Evolutionary conservation across 2,888 invertebrate species (phyloP).

Genomic region (Synanthedon tipuliformis): DNA sequence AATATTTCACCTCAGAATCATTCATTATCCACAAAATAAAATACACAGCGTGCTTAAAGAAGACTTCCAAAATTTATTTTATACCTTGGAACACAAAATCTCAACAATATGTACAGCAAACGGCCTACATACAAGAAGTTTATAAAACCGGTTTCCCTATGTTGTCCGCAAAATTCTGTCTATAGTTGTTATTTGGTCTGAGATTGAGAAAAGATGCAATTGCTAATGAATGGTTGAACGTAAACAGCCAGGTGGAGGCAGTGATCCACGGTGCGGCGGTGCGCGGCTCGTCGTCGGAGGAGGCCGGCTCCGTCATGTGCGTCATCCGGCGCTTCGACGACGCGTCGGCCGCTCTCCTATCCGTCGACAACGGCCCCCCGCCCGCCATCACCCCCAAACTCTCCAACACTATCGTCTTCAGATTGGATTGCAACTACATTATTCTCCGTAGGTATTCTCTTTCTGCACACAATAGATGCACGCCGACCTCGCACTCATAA

Average conservation of each 20-base stretch:
- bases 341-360: constrained; percentile 68
- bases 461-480: neutral
- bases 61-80: too few species aligned
- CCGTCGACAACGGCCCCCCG: constrained; percentile 62
- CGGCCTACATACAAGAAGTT: too few species aligned
- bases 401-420: constrained; percentile 91
- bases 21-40: too few species aligned
- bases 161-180: too few species aligned
- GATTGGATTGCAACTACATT: constrained; percentile 86
- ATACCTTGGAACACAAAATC: too few species aligned
- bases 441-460: constrained; percentile 73
- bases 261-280: constrained; percentile 75
- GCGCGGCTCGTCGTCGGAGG: constrained; percentile 69
- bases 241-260: constrained; percentile 76
- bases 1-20: too few species aligned
- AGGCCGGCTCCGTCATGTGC: constrained; percentile 72
- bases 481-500: neutral
- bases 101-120: too few species aligned
- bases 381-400: constrained; percentile 75
- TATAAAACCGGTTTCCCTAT: too few species aligned
- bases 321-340: constrained; percentile 72
- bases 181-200: too few species aligned
- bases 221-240: constrained; percentile 14
- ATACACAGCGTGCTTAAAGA: too few species aligned
- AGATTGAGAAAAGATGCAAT: too few species aligned